Percentiles rank a stretch among this genome's conserved stretches.
Evolutionary conservation across 1,140 invertebrate genomes (phyloP).

Genomic region (Penaeus indicus): DNA sequence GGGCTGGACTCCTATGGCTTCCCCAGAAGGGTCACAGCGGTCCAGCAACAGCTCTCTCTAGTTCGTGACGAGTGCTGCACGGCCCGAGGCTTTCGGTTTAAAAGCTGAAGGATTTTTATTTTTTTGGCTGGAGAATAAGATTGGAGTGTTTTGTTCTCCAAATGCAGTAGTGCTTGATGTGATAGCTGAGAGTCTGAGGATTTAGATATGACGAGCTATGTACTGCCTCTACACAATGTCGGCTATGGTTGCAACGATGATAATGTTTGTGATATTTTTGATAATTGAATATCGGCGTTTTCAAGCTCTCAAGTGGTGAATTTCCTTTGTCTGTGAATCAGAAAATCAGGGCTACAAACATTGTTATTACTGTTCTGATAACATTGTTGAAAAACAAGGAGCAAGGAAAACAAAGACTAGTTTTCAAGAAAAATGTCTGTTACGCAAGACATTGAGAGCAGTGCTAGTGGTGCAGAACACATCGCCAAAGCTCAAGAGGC

Average conservation of each 20-base stretch:
- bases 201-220: neutral
- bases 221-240: constrained; percentile 51
- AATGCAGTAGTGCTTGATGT: neutral
- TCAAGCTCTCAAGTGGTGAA: constrained; percentile 47
- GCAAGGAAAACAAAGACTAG: no score
- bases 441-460: no score
- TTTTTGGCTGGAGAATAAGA: no score
- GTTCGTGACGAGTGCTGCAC: no score
- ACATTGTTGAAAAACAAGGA: neutral
- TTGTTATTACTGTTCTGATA: neutral
- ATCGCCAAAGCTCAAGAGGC: no score
- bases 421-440: no score
- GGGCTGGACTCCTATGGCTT: no score
- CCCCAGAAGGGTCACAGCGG: no score
- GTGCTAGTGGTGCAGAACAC: no score
- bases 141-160: neutral
- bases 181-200: neutral
- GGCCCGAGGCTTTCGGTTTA: no score
- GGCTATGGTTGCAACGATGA: constrained; percentile 43
- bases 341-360: neutral
- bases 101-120: no score
- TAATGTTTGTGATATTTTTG: constrained; percentile 53
- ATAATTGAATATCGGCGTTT: constrained; percentile 52
- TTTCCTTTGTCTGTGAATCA: neutral
- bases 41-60: no score